Percentiles rank a stretch among this genome's conserved stretches.
Evolutionary conservation across 2,113 vertebrate species (phyloP).

Genomic region (Eidolon helvum): DNA sequence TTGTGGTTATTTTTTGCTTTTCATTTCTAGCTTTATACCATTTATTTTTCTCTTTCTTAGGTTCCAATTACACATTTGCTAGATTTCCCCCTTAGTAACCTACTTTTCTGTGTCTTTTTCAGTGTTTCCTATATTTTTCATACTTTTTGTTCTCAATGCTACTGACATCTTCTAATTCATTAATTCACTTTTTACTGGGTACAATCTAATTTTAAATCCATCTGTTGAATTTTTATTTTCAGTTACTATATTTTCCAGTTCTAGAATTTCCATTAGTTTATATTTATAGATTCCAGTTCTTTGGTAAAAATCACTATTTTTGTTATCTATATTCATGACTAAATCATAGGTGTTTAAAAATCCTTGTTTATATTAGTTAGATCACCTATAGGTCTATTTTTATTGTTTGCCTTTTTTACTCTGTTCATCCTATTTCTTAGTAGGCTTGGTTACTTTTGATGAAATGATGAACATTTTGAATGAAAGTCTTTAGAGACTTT

Average conservation of each 20-base stretch:
- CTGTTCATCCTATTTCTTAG: neutral
- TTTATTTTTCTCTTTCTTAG: neutral
- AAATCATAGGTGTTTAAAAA: neutral
- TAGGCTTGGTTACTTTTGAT: neutral
- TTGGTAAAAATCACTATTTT: neutral
- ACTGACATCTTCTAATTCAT: neutral
- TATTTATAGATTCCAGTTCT: neutral
- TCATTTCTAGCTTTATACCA: neutral
- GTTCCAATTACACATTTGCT: neutral
- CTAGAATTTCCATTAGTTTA: neutral
- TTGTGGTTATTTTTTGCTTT: neutral
- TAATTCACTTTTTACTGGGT: neutral
- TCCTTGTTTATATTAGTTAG: neutral
- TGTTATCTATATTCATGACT: neutral
- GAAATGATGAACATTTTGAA: neutral
- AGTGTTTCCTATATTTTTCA: neutral
- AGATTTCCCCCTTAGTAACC: neutral
- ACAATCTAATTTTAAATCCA: neutral
- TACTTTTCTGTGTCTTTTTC: neutral
- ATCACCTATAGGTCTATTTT: neutral
- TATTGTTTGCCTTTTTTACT: neutral
- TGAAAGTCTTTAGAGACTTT: neutral
- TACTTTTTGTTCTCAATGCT: neutral
- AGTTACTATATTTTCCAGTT: neutral
- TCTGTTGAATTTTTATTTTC: conserved; percentile 13